Base-by-base conservation (phyloP, 2,888 invertebrate genomes). In the Sisyra nigra region DNA sequence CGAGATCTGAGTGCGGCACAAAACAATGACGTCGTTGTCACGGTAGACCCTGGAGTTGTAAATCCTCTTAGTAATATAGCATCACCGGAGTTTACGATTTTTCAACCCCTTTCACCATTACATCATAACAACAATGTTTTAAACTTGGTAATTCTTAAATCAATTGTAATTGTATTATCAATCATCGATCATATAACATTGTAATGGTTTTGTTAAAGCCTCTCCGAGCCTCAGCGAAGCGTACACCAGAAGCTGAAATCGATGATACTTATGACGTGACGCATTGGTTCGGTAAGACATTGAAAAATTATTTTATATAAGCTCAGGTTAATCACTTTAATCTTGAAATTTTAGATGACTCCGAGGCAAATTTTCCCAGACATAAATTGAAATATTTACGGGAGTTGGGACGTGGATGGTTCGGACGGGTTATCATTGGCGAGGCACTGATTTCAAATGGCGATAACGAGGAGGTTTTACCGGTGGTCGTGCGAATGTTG, bases 371-470 rank as follows among this genome's bases (percentile, higher is more conserved):
- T 57, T 79, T 86, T 54, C 80, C 85, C 1, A 69, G 88, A 50
- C 75, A 72, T 53, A 77, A 79, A 55, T 63, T 89, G 50, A 81
- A 85, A 58, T 89, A 87, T 61, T 71, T 87, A 11, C 73, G 79
- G 54, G 86, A 87, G 64, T 71, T 87, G 46, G 86, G 85, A 2
- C 72, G 75, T 49, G 86, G 87, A 34, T 87, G 87, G 86, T 89
- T 87, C 62, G 88, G 88, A 43, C 78, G 72, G 59, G 74, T 74
- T 56, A 60, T 61, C 10, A 19, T 19, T 37, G 37, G 41, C 34
- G 34, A 41, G 6, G 37, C 37, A 9, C n/a, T 19, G 7, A 82
- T 37, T 77, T 60, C 53, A 18, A 51, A 51, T 54, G 57, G 34
- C 53, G 30, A 51, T 53, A 44, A 45, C 7, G 48, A 50, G 51